Percentiles rank a stretch among this genome's conserved stretches.
Evolutionary conservation across 2,113 vertebrate species (phyloP).

Genomic region (Bettongia penicillata): DNA sequence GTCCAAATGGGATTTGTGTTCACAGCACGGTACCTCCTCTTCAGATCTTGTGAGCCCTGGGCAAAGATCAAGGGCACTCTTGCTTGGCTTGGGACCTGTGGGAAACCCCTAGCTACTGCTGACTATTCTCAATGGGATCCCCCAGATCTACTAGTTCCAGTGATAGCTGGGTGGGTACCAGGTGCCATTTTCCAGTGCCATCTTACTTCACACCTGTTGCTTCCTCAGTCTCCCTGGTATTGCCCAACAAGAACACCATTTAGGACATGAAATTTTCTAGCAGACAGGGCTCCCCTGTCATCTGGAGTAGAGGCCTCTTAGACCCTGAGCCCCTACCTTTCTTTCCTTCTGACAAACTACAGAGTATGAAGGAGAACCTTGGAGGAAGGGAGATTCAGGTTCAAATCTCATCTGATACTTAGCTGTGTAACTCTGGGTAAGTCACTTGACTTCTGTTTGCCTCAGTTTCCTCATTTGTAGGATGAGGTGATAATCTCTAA

Average conservation of each 20-base stretch:
- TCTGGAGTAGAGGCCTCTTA: background rate
- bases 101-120: background rate
- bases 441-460: background rate
- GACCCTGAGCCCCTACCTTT: background rate
- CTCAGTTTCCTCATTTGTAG: background rate
- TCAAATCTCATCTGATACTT: background rate
- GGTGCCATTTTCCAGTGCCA: background rate
- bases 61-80: background rate
- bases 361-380: background rate
- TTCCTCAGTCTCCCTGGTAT: background rate
- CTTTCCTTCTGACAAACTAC: background rate
- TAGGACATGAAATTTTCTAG: background rate
- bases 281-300: background rate
- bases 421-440: background rate
- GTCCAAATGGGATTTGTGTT: fast-evolving
- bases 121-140: background rate
- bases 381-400: background rate
- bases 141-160: background rate
- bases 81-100: background rate
- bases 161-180: background rate
- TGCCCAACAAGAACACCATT: background rate
- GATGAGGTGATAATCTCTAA: background rate
- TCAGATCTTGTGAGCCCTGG: background rate
- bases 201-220: background rate
- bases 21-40: fast-evolving